phyloP scores from a whole-genome alignment of 2,797 vertebrate species.

The Aplochiton taeniatus region DNA sequence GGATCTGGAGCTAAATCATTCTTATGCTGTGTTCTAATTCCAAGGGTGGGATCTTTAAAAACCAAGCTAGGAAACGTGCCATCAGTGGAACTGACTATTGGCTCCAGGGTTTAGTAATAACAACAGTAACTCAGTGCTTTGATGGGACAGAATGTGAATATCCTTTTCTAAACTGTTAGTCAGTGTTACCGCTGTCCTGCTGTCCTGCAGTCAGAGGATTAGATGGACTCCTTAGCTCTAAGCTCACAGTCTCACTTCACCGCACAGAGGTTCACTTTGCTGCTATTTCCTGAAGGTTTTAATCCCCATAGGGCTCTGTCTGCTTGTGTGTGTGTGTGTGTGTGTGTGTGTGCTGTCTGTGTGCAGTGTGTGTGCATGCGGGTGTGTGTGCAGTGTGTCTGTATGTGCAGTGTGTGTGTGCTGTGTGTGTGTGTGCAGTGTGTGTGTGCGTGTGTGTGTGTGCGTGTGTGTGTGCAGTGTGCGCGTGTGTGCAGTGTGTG shows the following conservation, averaged over 20 bases:
- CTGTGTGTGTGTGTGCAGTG: slow-evolving; percentile 51
- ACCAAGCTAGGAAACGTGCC: too few species aligned
- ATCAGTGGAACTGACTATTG: too few species aligned
- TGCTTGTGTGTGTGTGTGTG: slow-evolving; percentile 21
- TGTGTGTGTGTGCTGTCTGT: background rate
- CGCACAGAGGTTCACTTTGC: slow-evolving; percentile 71
- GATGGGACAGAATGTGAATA: too few species aligned
- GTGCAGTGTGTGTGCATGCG: slow-evolving; percentile 24
- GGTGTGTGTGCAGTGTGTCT: slow-evolving; percentile 9
- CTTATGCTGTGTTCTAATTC: too few species aligned
- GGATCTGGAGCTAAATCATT: too few species aligned
- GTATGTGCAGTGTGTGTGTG: slow-evolving; percentile 14
- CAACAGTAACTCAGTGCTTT: too few species aligned
- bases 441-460: slow-evolving; percentile 4
- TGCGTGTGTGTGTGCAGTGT: too few species aligned
- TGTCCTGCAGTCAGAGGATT: slow-evolving; percentile 53
- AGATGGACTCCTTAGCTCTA: slow-evolving; percentile 52
- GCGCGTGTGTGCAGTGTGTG: too few species aligned
- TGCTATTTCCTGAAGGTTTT: slow-evolving; percentile 51
- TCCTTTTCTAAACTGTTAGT: background rate
- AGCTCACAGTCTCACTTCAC: slow-evolving; percentile 65
- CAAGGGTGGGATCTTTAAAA: too few species aligned
- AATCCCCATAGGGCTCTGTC: slow-evolving; percentile 55
- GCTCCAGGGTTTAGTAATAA: too few species aligned
- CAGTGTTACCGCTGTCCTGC: background rate